Base-by-base conservation (phyloP, 2,888 invertebrate genomes). In the Dolichomitus sp. region DNA sequence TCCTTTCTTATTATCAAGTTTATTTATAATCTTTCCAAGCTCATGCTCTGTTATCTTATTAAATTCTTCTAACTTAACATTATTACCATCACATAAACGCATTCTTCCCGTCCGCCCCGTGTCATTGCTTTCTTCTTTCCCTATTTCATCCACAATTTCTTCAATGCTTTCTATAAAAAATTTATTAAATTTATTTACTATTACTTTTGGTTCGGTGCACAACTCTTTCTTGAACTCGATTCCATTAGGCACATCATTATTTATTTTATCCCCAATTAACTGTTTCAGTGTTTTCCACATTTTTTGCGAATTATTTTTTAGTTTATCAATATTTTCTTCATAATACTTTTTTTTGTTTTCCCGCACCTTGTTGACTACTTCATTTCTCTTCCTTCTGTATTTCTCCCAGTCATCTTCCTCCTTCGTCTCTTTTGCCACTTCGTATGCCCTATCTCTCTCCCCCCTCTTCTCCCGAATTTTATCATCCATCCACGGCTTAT, bases 161-260 rank as follows among this genome's bases (percentile, higher is more conserved):
- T 75, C 70, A 23, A 74, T 52, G 40, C 81, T 82, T n/a, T 50
- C 7, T 27, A 78, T 66, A 59, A 81, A 84, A 57, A 66, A 84
- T 42, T 40, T 30, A 57, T 81, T 84, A 78, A 84, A 63, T 85
- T 88, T 27, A 82, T 85, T 69, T 73, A 89, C 30, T 72, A 84
- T 48, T 57, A 57, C 30, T 19, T 30, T 14, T 17, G 37, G 37
- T 54, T 50, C 45, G 2, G 27, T 70, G 19, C 12, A 66, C 6
- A n/a, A 3, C 37, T 42, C 19, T 14, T 54, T 37, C 42, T 61
- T 14, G 42, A 81, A 81, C 23, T 5, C 27, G 50, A 81, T 68
- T 57, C 17, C 73, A 14, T 48, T 61, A n/a, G 4, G 6, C 0
- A 7, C 14, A 17, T 17, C n/a, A 0, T 2, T 17, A 27, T 14